Base-by-base conservation (phyloP, 2,888 invertebrate species). In the Brenthis ino region DNA sequence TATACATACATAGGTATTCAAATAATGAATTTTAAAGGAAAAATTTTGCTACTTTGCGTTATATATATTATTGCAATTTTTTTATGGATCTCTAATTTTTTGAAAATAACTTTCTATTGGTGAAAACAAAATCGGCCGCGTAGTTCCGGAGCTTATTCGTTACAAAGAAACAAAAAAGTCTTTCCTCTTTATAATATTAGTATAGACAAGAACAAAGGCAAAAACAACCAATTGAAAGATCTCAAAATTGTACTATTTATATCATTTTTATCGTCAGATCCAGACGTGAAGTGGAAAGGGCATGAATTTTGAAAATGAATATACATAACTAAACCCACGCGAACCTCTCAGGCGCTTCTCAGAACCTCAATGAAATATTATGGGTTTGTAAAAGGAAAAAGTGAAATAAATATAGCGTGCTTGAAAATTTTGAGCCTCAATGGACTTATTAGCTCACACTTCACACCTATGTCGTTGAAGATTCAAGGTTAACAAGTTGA, bases 401-500 rank as follows among this genome's bases (percentile, higher is more conserved):
- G 60, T 65, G 69, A 77, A 75, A 76, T 75, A 77, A 76, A 75
- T 74, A 71, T 68, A 57, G 70, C 69, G 74, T 48, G 70, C 47
- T 64, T 70, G 66, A 68, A 73, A 74, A 70, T 72, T 77, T 69
- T 70, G 77, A 72, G 74, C 75, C 69, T 65, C 69, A 51, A 20
- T 64, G 69, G 65, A 69, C 82, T 82, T 82, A 83, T 81, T 80
- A 82, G 74, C 69, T 74, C 72, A 71, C 82, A 77, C 81, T 69
- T 74, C 73, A 70, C 81, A 77, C 81, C 81, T 79, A 82, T 82
- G 70, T 69, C 65, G 64, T 71, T 66, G 68, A 69, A 71, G 72
- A 75, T 78, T 75, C 74, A 74, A 69, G 68, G 61, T 67, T 68
- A 64, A 60, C 56, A 64, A 33, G 63, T 58, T 37, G 33, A 43